Evolutionary conservation across 2,888 invertebrate species (phyloP), one percentile per base, ranked within the genome.

Genomic region (Pharmacophagus antenor): DNA sequence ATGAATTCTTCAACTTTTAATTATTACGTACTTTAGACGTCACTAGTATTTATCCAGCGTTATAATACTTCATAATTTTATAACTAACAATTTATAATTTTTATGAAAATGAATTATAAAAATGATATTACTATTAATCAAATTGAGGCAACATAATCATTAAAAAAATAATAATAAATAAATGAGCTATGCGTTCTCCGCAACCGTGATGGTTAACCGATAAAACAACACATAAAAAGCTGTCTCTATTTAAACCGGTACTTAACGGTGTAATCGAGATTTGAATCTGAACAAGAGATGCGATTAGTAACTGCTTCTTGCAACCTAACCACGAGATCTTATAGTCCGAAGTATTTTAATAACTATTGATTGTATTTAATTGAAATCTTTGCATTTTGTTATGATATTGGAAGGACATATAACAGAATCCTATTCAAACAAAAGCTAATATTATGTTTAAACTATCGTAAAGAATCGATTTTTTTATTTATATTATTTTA

Each of bases 1-100:
- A 91, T 58, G 87, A 88, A 12, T 91, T 91, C 65, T 91, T 91
- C 62, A 88, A 89, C 68, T 91, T 91, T 71, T 90, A 74, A 70
- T 23, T n/a, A 56, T 17, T 27, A 7, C 10, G 17, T 23, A 2
- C 18, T 37, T 37, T 51, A 12, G 48, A 18, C 7, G 31, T 25
- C 27, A 44, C 52, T 51, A 50, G 8, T 6, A 44, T 44, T 44
- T 44, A 18, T 18, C 2, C 4, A 44, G 6, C n/a, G 10, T 18
- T 7, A 18, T 44, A 7, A 20, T 5, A 18, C 4, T 4, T 18
- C 18, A 18, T 44, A 18, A n/a, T 44, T 18, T 44, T 44, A 7
- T 7, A 44, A 10, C 27, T 7, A 27, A 27, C 5, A 27, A 27
- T n/a, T n/a, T n/a, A n/a, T n/a, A n/a, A n/a, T n/a, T n/a, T n/a